Evolutionary conservation across 2,113 vertebrate genomes (phyloP).

Genomic region (Festucalex cinctus): DNA sequence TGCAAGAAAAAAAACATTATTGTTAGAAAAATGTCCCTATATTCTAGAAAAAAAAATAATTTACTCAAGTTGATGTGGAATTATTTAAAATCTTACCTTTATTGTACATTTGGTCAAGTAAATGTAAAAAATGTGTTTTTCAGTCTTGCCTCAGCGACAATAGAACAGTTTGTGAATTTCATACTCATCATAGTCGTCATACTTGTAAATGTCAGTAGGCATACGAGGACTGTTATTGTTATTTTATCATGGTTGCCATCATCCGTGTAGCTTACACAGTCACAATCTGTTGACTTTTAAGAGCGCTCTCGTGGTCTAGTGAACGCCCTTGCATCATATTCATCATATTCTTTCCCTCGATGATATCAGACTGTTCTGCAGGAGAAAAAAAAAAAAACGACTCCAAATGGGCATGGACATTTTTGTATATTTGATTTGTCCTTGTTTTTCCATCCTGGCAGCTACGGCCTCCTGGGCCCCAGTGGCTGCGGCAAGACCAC

Average conservation of each 20-base stretch:
- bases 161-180: neutral
- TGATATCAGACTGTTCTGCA: too few relatives aligned
- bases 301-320: neutral
- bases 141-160: neutral
- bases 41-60: too few relatives aligned
- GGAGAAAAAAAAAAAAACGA: too few relatives aligned
- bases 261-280: constrained; percentile 2
- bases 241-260: neutral
- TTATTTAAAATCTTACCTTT: too few relatives aligned
- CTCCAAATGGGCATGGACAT: neutral
- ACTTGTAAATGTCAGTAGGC: neutral
- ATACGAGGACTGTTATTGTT: neutral
- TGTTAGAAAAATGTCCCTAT: too few relatives aligned
- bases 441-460: constrained; percentile 25
- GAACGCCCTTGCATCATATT: too few relatives aligned
- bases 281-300: neutral
- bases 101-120: too few relatives aligned
- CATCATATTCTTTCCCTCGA: too few relatives aligned
- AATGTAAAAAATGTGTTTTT: too few relatives aligned
- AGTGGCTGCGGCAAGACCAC: constrained; percentile 80
- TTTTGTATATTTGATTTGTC: neutral
- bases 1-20: too few relatives aligned
- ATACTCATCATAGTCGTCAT: neutral
- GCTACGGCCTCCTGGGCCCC: constrained; percentile 76
- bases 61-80: too few relatives aligned